phyloP scores from a whole-genome alignment of 1,140 invertebrate genomes.

The Habropoda laboriosa region DNA sequence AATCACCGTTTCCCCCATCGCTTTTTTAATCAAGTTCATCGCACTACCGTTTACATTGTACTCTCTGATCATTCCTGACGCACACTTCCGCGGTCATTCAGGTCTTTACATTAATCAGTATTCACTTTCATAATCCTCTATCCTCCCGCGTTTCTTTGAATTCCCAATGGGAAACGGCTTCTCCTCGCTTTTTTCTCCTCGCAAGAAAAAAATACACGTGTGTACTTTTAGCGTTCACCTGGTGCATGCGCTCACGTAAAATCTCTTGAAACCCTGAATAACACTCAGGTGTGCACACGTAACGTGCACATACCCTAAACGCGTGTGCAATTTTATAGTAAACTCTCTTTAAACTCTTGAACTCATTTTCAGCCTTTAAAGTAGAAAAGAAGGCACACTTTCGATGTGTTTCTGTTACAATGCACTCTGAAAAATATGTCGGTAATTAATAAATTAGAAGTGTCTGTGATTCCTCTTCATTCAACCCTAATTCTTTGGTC shows the following conservation, averaged over 20 bases:
- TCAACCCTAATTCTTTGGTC: too few relatives aligned
- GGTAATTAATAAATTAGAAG: too few relatives aligned
- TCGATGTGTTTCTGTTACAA: too few relatives aligned
- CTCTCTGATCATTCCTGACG: constrained; percentile 7
- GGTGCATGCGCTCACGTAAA: background rate
- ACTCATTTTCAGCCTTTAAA: too few relatives aligned
- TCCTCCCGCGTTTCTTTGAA: background rate
- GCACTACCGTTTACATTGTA: too few relatives aligned
- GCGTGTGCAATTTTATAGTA: background rate
- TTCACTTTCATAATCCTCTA: background rate
- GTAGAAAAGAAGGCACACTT: too few relatives aligned
- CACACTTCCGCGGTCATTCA: background rate
- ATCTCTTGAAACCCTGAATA: background rate
- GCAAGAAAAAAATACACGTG: background rate
- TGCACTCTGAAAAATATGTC: too few relatives aligned
- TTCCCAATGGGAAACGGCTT: too few relatives aligned
- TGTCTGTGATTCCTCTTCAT: too few relatives aligned
- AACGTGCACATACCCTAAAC: too few relatives aligned
- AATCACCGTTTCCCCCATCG: background rate
- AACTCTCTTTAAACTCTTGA: too few relatives aligned
- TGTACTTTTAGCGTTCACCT: background rate
- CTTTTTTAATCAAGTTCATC: constrained; percentile 10
- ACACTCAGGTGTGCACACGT: background rate
- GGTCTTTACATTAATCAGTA: background rate
- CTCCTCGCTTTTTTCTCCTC: background rate